These are phyloP conservation scores for Toxostoma redivivum DNA, from an alignment of 2,113 vertebrate genomes.

Conservation along the genomic window DNA sequence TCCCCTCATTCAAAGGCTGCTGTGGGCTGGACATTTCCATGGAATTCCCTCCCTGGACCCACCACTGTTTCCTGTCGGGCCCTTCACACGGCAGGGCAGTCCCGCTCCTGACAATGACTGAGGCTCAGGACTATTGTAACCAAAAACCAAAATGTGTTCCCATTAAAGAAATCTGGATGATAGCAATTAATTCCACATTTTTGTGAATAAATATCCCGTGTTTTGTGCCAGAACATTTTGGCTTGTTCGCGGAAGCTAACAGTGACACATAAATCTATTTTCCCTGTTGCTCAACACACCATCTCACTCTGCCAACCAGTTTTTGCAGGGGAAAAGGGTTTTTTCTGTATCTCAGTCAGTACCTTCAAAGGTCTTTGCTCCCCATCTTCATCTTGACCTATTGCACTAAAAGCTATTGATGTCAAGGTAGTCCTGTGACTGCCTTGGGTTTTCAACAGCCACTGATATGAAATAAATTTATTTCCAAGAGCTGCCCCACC, in stretches of 20 bases:
- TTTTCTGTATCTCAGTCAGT: neutral
- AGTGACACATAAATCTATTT: conserved; percentile 49
- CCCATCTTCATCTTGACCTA: neutral
- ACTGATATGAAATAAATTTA: neutral
- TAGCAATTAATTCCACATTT: conserved; percentile 61
- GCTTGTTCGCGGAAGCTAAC: neutral
- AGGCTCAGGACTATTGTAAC: conserved; percentile 18
- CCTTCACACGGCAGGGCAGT: neutral
- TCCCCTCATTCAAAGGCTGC: neutral
- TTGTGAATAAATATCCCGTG: conserved; percentile 33
- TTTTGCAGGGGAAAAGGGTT: neutral
- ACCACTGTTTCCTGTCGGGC: neutral
- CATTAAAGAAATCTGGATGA: conserved; percentile 19
- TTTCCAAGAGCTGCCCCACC: neutral
- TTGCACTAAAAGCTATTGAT: neutral
- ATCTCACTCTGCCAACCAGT: neutral
- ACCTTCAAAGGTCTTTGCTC: neutral
- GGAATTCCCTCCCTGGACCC: neutral
- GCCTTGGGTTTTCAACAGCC: neutral
- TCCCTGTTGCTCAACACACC: conserved; percentile 39
- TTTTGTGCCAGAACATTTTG: conserved; percentile 40
- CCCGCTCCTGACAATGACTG: neutral
- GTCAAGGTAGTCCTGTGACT: neutral
- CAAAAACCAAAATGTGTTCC: neutral
- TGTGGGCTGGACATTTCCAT: neutral